A percentile compares a stretch with the other conserved stretches of the same genome.
These are phyloP conservation scores for Meta bourneti DNA, from an alignment of 2,888 invertebrate species.

Conservation along the genomic window DNA sequence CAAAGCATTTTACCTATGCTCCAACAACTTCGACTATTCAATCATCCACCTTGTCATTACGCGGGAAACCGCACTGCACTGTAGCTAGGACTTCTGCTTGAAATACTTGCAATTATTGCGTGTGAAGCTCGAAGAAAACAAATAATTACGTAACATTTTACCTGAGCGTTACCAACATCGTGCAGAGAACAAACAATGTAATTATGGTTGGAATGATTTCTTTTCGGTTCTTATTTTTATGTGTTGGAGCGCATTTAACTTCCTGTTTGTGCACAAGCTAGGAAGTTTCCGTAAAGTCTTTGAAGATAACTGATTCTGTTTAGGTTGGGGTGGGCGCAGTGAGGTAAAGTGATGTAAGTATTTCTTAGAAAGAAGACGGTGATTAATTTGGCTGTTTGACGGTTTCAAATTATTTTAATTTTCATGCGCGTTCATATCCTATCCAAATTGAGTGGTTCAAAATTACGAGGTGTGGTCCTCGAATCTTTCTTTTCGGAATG, in stretches of 20 bases:
- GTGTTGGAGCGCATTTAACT: background rate
- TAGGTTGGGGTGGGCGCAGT: background rate
- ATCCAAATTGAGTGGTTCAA: background rate
- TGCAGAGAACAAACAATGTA: background rate
- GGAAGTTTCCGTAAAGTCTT: background rate
- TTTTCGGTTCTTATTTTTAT: background rate
- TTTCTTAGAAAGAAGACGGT: background rate
- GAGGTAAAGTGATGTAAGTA: background rate
- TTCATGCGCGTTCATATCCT: background rate
- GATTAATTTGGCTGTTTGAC: background rate
- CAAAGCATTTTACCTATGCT: background rate
- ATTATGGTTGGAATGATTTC: background rate
- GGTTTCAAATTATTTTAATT: background rate
- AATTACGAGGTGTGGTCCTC: too few species aligned
- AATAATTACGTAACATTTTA: background rate
- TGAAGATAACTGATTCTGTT: background rate
- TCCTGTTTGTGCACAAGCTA: background rate
- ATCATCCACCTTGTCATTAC: background rate
- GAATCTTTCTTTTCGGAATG: too few species aligned
- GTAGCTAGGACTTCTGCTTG: background rate
- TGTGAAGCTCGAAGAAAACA: background rate
- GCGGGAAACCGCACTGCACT: background rate
- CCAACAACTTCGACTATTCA: constrained; percentile 12
- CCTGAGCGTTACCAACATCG: background rate
- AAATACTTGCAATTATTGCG: background rate